A percentile compares a stretch with the other conserved stretches of the same genome.
These are phyloP conservation scores for Rosalia funebris DNA, from an alignment of 2,888 invertebrate genomes.

Conservation along the genomic window DNA sequence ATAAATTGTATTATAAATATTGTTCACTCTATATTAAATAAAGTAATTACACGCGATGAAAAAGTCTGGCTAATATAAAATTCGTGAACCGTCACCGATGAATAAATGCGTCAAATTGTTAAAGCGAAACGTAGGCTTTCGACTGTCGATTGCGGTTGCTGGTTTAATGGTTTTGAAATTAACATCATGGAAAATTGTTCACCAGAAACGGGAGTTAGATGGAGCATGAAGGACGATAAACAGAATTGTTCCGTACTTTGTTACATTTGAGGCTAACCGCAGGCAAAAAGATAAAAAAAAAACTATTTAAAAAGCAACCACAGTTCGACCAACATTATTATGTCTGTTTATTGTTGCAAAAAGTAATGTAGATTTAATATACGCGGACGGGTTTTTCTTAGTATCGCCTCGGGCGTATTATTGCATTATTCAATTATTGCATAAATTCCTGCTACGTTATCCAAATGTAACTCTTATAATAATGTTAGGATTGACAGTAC, in stretches of 20 bases:
- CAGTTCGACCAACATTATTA: neutral
- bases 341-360: neutral
- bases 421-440: too few species aligned
- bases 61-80: too few species aligned
- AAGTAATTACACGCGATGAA: too few species aligned
- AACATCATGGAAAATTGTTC: slow-evolving; percentile 21
- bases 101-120: too few species aligned
- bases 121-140: slow-evolving; percentile 10
- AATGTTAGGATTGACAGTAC: too few species aligned
- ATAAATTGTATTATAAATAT: too few species aligned
- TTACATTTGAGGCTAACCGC: slow-evolving; percentile 23
- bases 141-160: slow-evolving; percentile 22
- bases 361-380: neutral
- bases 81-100: too few species aligned
- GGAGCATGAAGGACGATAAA: slow-evolving; percentile 26
- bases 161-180: slow-evolving; percentile 14
- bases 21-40: too few species aligned
- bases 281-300: neutral
- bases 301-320: slow-evolving; percentile 9
- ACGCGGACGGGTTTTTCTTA: neutral
- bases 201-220: slow-evolving; percentile 21
- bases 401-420: too few species aligned
- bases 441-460: too few species aligned
- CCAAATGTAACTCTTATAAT: too few species aligned
- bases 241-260: slow-evolving; percentile 21